These are phyloP conservation scores for Phrynosoma blainvillii DNA, from an alignment of 2,113 vertebrate species.

Conservation along the genomic window DNA sequence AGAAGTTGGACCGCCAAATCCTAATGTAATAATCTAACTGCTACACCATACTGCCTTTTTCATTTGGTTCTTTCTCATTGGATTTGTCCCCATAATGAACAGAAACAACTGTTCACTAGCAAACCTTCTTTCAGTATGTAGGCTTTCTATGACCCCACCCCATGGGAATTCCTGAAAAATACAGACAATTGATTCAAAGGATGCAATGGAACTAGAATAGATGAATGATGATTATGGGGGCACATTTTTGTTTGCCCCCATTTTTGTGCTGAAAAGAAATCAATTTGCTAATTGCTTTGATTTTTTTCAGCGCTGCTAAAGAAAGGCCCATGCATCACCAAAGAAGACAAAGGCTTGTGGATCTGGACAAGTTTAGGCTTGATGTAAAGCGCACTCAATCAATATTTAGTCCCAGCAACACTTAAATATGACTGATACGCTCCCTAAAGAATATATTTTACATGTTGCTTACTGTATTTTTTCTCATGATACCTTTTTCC, in stretches of 20 bases:
- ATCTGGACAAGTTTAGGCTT: not conserved
- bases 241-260: constrained; percentile 15
- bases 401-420: not conserved
- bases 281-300: constrained; percentile 25
- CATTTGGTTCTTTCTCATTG: not conserved
- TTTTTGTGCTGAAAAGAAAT: constrained; percentile 34
- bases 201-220: not conserved
- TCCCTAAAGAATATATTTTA: not conserved
- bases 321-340: constrained; percentile 6
- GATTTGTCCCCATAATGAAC: not conserved
- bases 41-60: not conserved
- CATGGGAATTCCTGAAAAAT: not conserved
- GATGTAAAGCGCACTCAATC: not conserved
- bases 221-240: constrained; percentile 14
- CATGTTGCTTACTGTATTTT: not conserved
- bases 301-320: constrained; percentile 6
- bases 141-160: not conserved
- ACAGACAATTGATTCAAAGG: constrained; percentile 1
- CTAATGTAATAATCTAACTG: not conserved
- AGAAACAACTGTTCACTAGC: not conserved
- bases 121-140: not conserved
- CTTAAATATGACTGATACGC: not conserved
- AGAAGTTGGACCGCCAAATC: not conserved
- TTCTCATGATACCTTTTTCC: not conserved
- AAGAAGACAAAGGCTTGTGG: not conserved